A percentile compares a stretch with the other conserved stretches of the same genome.
Conservation (phyloP, 2,888 invertebrate species). For the Ferrisia virgata region DNA sequence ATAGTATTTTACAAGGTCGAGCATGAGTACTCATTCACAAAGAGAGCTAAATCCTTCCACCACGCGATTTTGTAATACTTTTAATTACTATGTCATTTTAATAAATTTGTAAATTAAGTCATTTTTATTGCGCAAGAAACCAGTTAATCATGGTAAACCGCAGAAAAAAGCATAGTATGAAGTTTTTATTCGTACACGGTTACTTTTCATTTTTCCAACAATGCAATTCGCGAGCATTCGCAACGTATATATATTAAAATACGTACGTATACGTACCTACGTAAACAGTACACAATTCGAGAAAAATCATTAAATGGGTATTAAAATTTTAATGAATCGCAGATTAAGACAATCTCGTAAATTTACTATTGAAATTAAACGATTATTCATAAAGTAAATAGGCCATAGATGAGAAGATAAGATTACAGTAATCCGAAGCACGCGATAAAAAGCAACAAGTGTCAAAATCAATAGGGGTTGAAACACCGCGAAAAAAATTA, state of each 20-base stretch:
- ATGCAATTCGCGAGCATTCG: neutral
- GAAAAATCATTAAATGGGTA: neutral
- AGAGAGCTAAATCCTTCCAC: neutral
- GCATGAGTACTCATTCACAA: neutral
- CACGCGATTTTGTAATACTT: slow-evolving; percentile 7
- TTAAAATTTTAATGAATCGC: neutral
- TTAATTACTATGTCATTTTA: slow-evolving; percentile 31
- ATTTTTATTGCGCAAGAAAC: slow-evolving; percentile 22
- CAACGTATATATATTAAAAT: neutral
- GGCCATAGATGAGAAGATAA: neutral
- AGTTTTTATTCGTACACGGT: neutral
- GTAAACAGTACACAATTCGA: too few species aligned
- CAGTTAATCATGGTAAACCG: slow-evolving; percentile 29
- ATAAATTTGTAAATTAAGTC: slow-evolving; percentile 28
- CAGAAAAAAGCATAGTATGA: neutral
- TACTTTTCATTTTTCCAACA: neutral
- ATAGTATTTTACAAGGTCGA: neutral
- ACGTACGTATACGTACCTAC: too few species aligned
- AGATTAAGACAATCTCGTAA: neutral
- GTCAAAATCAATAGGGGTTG: neutral
- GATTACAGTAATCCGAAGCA: neutral
- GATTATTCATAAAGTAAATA: neutral
- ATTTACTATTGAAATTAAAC: neutral
- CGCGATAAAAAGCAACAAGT: neutral
- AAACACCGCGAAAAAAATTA: neutral